These are phyloP conservation scores for Brachionus koreanus DNA, from an alignment of 1,140 invertebrate genomes.

Conservation along the genomic window DNA sequence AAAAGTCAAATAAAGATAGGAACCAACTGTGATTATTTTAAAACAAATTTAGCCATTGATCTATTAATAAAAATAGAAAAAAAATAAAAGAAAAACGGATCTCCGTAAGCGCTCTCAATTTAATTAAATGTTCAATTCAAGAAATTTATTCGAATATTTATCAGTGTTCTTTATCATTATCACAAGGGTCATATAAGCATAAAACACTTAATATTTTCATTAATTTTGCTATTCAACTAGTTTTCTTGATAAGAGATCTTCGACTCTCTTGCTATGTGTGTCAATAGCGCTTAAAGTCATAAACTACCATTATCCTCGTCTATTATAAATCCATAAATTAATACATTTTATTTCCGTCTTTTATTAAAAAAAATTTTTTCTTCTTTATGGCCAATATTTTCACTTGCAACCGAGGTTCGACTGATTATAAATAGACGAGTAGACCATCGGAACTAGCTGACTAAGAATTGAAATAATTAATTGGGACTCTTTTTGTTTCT, in stretches of 20 bases:
- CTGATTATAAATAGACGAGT: background rate
- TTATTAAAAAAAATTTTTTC: background rate
- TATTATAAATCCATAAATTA: constrained; percentile 6
- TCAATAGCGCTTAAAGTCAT: background rate
- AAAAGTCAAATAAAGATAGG: constrained; percentile 3
- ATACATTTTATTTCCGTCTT: background rate
- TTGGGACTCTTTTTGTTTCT: background rate
- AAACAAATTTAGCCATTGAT: background rate
- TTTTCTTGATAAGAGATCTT: constrained; percentile 2
- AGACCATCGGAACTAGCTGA: background rate
- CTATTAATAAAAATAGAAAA: background rate
- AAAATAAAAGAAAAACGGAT: background rate
- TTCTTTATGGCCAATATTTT: background rate
- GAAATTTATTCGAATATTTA: background rate
- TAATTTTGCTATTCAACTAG: background rate
- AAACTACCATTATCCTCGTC: background rate
- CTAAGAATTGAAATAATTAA: background rate
- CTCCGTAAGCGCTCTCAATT: background rate
- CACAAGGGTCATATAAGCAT: constrained; percentile 5
- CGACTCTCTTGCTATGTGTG: background rate
- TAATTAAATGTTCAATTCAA: background rate
- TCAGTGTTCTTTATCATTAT: background rate
- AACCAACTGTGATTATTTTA: background rate
- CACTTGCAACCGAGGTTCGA: background rate
- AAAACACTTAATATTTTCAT: constrained; percentile 10